Percentiles rank a stretch among this genome's conserved stretches.
Evolutionary conservation across 2,888 invertebrate species (phyloP).

Genomic region (Drosophila longiperda): DNA sequence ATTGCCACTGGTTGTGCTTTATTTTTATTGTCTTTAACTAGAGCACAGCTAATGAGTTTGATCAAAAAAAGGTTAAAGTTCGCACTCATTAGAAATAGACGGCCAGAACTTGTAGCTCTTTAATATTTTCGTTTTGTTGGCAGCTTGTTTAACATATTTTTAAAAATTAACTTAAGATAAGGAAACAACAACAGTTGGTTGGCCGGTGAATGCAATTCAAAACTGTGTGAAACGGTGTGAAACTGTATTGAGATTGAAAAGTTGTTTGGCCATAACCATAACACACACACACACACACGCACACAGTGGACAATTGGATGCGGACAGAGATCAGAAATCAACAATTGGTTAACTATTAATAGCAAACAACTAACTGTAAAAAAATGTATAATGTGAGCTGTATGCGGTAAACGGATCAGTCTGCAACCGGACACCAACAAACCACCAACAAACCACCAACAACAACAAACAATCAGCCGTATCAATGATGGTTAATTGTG

Average conservation of each 20-base stretch:
- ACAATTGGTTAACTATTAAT: constrained; percentile 51
- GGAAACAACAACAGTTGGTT: constrained; percentile 36
- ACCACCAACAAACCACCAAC: not conserved
- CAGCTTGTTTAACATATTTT: constrained; percentile 50
- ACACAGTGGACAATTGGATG: constrained; percentile 72
- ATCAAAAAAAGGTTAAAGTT: constrained; percentile 67
- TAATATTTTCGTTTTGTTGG: constrained; percentile 26
- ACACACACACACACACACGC: constrained; percentile 35
- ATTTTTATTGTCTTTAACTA: constrained; percentile 48
- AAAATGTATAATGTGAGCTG: constrained; percentile 28
- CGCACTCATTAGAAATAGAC: constrained; percentile 52
- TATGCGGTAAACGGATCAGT: constrained; percentile 63
- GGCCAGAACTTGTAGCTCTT: constrained; percentile 35
- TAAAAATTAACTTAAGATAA: constrained; percentile 46
- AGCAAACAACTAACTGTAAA: constrained; percentile 31
- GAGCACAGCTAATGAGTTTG: constrained; percentile 57
- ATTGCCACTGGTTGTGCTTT: constrained; percentile 50
- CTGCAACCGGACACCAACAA: constrained; percentile 70
- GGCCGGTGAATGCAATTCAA: constrained; percentile 53
- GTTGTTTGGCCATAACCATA: constrained; percentile 80
- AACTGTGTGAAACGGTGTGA: constrained; percentile 79
- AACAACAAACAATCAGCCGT: not conserved
- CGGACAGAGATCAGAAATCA: constrained; percentile 48
- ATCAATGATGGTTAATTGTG: constrained; percentile 69
- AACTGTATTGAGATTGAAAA: constrained; percentile 73